phyloP scores from a whole-genome alignment of 1,140 invertebrate species.

The Ips typographus region DNA sequence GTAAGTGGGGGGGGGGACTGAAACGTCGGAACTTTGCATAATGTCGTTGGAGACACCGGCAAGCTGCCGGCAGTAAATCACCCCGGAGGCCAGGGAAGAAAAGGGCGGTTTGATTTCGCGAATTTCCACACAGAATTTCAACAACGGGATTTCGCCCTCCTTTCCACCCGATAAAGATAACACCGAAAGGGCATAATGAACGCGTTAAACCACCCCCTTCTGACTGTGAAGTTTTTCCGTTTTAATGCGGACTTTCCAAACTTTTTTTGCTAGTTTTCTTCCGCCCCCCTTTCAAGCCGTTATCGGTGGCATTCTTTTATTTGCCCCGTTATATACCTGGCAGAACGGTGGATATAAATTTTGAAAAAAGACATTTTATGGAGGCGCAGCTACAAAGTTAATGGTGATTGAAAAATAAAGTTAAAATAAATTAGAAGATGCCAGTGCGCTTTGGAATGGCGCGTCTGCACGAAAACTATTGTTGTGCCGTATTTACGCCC shows the following conservation, averaged over 20 bases:
- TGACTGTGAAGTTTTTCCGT: not conserved
- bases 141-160: constrained; percentile 6
- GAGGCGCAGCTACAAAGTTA: constrained; percentile 29
- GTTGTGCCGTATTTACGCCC: not conserved
- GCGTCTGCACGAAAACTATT: constrained; percentile 22
- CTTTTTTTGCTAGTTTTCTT: not conserved
- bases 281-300: not conserved
- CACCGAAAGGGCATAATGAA: constrained; percentile 11
- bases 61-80: constrained; percentile 50
- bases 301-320: constrained; percentile 19
- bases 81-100: constrained; percentile 9
- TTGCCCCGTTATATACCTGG: constrained; percentile 13
- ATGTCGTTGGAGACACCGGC: constrained; percentile 50
- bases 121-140: constrained; percentile 18
- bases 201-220: constrained; percentile 6
- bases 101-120: constrained; percentile 28
- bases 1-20: constrained; percentile 26
- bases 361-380: constrained; percentile 30
- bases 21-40: constrained; percentile 53
- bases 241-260: no score
- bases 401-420: constrained; percentile 37
- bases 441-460: constrained; percentile 17
- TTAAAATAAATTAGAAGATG: constrained; percentile 32
- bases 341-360: constrained; percentile 20
- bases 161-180: constrained; percentile 15